Evolutionary conservation across 2,888 invertebrate species (phyloP), one percentile per base, ranked within the genome.

Genomic region (Phalera bucephala): DNA sequence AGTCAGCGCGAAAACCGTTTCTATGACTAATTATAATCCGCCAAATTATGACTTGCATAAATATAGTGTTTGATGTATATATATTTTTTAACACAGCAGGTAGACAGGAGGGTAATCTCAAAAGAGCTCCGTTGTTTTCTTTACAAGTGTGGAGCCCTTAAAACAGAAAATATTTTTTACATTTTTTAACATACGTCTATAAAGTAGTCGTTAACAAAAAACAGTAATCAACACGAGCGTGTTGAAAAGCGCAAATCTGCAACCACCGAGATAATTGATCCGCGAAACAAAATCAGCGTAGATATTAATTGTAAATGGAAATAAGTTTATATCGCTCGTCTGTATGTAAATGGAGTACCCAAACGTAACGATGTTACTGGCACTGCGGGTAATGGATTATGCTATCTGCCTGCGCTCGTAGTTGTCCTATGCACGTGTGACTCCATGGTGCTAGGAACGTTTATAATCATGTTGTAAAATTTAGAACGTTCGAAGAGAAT

Each of bases 341-440:
- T 67, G 63, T 77, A 80, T 84, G 80, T 73, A 77, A 84, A 85
- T 83, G 59, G 56, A 57, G 59, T 45, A 58, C 57, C 71, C 68
- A 70, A 73, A 72, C 67, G 68, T 80, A 80, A 83, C 76, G 54
- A 68, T 70, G 72, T 83, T 80, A 82, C 69, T 60, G 65, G 64
- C 56, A 53, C 58, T 54, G 59, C 49, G 51, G 69, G 67, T 78
- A 73, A 76, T 75, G 71, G 71, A 72, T 75, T 70, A 71, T 67
- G 61, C 12, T 25, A 25, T 25, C 65, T 72, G 70, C 65, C 67
- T 70, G 60, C 58, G 64, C 54, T 55, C 43, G 54, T 57, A 51
- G 66, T 71, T 60, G 35, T 53, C 48, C 54, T 56, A 55, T 54
- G 44, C 33, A 47, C 31, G 28, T 43, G 41, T 30, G 38, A 27